Evolutionary conservation across 2,888 invertebrate genomes (phyloP).

Genomic region (Biston betularia): DNA sequence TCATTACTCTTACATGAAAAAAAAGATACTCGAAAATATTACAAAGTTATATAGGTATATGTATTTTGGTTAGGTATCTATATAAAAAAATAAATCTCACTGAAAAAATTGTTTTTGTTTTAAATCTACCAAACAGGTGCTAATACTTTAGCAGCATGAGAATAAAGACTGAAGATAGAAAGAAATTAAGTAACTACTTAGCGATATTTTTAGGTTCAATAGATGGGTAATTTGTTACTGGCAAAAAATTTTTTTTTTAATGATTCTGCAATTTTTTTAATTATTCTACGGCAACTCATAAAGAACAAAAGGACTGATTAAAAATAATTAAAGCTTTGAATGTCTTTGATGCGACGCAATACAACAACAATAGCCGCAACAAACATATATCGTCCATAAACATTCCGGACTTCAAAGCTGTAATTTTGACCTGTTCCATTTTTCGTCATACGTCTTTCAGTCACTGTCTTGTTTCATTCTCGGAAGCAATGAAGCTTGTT

Average conservation of each 20-base stretch:
- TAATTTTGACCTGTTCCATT: slow-evolving; percentile 15
- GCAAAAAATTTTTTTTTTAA: not conserved
- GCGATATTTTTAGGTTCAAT: too few relatives aligned
- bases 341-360: slow-evolving; percentile 23
- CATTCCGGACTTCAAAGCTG: slow-evolving; percentile 40
- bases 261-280: not conserved
- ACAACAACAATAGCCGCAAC: slow-evolving; percentile 17
- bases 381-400: slow-evolving; percentile 22
- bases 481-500: slow-evolving; percentile 67
- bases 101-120: too few relatives aligned
- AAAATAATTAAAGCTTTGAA: slow-evolving; percentile 20
- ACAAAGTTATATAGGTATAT: too few relatives aligned
- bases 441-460: slow-evolving; percentile 51
- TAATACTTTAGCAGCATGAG: too few relatives aligned
- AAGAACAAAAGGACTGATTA: slow-evolving; percentile 24
- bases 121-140: too few relatives aligned
- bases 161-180: too few relatives aligned
- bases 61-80: too few relatives aligned
- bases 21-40: too few relatives aligned
- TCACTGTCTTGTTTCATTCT: slow-evolving; percentile 59
- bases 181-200: too few relatives aligned
- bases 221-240: not conserved
- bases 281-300: slow-evolving; percentile 11
- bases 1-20: too few relatives aligned
- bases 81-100: too few relatives aligned